Evolutionary conservation across 2,113 vertebrate genomes (phyloP), one percentile per base, ranked within the genome.

Genomic region (Pelmatolapia mariae): DNA sequence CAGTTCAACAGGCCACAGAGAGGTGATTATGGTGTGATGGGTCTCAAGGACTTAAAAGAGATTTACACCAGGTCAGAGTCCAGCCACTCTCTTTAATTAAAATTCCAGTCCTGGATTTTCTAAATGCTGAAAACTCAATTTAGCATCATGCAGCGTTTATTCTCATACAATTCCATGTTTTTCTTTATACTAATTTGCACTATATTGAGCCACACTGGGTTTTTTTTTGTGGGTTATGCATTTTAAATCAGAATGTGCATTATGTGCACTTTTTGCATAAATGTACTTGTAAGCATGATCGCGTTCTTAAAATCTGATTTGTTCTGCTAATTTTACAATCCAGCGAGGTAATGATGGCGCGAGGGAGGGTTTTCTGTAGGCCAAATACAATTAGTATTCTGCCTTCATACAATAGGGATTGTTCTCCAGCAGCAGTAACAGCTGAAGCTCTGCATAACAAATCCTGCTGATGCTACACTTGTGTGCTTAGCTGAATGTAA

Each of bases 381-480:
- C 31, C 81, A 83, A 91, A 84, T 52, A 73, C 79, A 88, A 73
- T 89, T 87, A 80, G 73, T 63, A 63, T 91, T 88, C 87, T 82
- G 84, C 82, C 71, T 36, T 54, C 73, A 86, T 50, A 90, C 92
- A 92, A 83, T 56, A 73, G 83, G 33, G 81, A 86, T 91, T 88
- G 92, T 91, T 92, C 29, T 85, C 38, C 88, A 81, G 87, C 38
- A 82, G 90, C 83, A 52, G 66, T 38, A 88, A 84, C 61, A 84
- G 83, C 89, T 83, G 45, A 85, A 89, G 84, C 87, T 86, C 85
- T 81, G 86, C 61, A 89, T 63, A 83, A 90, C 79, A 91, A 90
- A 91, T 88, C 85, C 88, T 92, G 89, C 93, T 94, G 94, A 92
- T 38, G 38, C 56, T 36, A 81, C 24, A 8, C 36, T 82, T 83